Evolutionary conservation across 2,888 invertebrate species (phyloP).

Genomic region (Parnassius glacialis): DNA sequence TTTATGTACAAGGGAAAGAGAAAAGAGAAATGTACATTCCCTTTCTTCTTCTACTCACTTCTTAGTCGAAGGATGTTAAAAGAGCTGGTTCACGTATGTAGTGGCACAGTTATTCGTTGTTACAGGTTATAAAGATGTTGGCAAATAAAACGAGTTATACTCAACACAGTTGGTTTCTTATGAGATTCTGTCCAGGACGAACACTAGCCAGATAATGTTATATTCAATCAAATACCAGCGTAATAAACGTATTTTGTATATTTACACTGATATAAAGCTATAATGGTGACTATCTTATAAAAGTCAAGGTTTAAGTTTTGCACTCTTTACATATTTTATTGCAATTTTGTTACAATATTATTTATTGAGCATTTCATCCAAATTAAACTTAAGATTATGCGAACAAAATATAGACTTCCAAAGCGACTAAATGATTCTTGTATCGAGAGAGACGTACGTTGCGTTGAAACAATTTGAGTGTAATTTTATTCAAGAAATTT

Average conservation of each 20-base stretch:
- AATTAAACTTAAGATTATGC: no score
- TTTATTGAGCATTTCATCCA: no score
- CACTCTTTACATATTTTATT: no score
- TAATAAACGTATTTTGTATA: slow-evolving; percentile 17
- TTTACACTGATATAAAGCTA: slow-evolving; percentile 8
- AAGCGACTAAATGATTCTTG: background rate
- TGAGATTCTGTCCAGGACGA: slow-evolving; percentile 37
- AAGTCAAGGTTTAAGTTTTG: slow-evolving; percentile 1
- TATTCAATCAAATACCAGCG: slow-evolving; percentile 13
- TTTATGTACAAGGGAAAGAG: background rate
- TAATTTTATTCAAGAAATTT: slow-evolving; percentile 9
- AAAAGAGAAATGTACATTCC: background rate
- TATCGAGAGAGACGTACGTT: slow-evolving; percentile 4
- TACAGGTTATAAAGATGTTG: slow-evolving; percentile 25
- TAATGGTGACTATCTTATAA: background rate
- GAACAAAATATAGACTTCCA: no score
- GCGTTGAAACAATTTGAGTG: slow-evolving; percentile 12
- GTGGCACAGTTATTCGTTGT: slow-evolving; percentile 3
- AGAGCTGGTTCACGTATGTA: slow-evolving; percentile 17
- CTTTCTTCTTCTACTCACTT: background rate
- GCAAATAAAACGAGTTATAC: slow-evolving; percentile 25
- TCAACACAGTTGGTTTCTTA: slow-evolving; percentile 33
- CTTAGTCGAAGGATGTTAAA: slow-evolving; percentile 15
- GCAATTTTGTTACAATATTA: no score
- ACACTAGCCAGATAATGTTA: slow-evolving; percentile 22